Base-by-base conservation (phyloP, 2,888 invertebrate genomes). In the Apamea anceps region DNA sequence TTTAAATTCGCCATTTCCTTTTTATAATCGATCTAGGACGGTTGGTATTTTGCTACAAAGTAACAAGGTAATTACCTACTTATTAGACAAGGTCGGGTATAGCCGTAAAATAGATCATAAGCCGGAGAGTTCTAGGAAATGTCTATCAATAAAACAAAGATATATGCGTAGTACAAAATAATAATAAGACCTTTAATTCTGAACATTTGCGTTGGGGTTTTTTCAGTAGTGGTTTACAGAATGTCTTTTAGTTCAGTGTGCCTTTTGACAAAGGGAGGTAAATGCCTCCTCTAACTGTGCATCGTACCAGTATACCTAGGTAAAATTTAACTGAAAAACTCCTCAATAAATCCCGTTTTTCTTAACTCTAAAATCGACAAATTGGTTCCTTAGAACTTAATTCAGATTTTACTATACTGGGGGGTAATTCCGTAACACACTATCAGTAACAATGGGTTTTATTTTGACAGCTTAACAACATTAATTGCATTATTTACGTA, bases 21-120 rank as follows among this genome's bases (percentile, higher is more conserved):
- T 25, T 0, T 65, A 18, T 57, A 65, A 54, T 28, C 18, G n/a
- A 54, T 37, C 5, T 13, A n/a, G 21, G 18, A 21, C 6, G 25
- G 4, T n/a, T 42, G 21, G 10, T 18, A 13, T 37, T 15, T 1
- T 37, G 10, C 37, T 65, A 57, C 48, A 42, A 57, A 28, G 65
- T 66, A 25, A 65, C n/a, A 15, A 57, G 8, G 45, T 63, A 62
- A 18, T 28, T n/a, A 57, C 25, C 57, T 57, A 10, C 57, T 57
- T n/a, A 32, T n/a, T 15, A 42, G 28, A 15, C 42, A 75, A 57
- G 72, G 72, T 32, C n/a, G 28, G 21, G 2, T 28, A 18, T 13
- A 75, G 15, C 71, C 12, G 21, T 32, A 48, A 13, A 72, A 75
- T 21, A 72, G 72, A 32, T 72, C 51, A 70, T 21, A 28, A 12